phyloP scores from a whole-genome alignment of 2,113 vertebrate species.

The Monopterus albus region DNA sequence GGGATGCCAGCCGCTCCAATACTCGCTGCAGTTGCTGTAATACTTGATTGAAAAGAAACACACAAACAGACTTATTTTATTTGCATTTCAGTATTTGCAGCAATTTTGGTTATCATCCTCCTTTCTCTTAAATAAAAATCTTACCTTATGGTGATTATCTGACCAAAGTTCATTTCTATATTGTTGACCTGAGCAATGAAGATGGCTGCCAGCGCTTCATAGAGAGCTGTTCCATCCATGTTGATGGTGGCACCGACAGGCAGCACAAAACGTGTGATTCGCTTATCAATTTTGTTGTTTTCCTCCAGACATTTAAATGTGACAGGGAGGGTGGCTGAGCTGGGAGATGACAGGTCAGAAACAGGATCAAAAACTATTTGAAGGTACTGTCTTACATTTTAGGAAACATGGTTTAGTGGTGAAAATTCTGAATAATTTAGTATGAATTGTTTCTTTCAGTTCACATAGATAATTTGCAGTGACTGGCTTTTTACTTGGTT shows the following conservation, averaged over 20 bases:
- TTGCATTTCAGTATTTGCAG: no score
- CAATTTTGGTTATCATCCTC: no score
- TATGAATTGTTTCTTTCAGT: no score
- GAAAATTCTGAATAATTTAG: no score
- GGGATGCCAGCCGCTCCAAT: slow-evolving; percentile 97
- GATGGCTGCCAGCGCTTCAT: slow-evolving; percentile 96
- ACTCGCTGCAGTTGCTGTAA: slow-evolving; percentile 96
- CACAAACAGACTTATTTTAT: background rate
- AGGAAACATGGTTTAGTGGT: no score
- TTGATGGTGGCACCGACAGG: slow-evolving; percentile 97
- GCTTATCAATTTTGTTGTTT: slow-evolving; percentile 94
- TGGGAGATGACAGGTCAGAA: slow-evolving; percentile 56
- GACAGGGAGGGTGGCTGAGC: slow-evolving; percentile 95
- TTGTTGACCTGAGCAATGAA: slow-evolving; percentile 99
- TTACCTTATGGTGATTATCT: slow-evolving; percentile 98
- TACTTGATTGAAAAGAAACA: slow-evolving; percentile 78
- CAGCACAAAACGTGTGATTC: slow-evolving; percentile 94
- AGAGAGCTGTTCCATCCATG: slow-evolving; percentile 97
- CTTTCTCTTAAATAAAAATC: no score
- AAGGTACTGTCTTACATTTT: no score
- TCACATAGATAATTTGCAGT: no score
- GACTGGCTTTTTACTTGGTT: no score
- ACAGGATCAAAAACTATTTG: no score
- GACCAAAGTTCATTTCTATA: slow-evolving; percentile 96
- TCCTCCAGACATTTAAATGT: slow-evolving; percentile 97